Percentiles rank a stretch among this genome's conserved stretches.
phyloP scores from a whole-genome alignment of 2,797 vertebrate genomes.

The Periparus ater region DNA sequence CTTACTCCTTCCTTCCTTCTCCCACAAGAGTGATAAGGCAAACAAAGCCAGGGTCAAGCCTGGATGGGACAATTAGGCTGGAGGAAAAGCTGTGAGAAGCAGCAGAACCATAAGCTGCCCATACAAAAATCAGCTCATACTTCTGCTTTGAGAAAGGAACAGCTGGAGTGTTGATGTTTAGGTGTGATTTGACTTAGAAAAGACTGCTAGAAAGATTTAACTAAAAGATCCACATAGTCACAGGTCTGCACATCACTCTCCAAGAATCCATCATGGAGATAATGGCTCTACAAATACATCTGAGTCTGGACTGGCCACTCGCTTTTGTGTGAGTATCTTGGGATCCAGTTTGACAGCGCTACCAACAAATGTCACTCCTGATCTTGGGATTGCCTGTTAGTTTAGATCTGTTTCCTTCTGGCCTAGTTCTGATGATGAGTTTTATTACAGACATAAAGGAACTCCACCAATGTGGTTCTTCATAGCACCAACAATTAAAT shows the following conservation, averaged over 20 bases:
- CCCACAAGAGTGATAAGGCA: background rate
- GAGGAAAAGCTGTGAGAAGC: background rate
- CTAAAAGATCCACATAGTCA: background rate
- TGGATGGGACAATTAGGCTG: background rate
- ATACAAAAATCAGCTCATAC: background rate
- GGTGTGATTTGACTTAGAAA: background rate
- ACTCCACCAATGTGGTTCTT: background rate
- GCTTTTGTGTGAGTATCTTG: background rate
- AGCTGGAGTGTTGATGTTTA: background rate
- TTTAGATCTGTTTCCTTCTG: conserved; percentile 44
- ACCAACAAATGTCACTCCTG: conserved; percentile 48
- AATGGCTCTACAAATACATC: background rate
- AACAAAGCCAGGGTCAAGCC: background rate
- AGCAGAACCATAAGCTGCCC: background rate
- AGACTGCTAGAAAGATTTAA: background rate
- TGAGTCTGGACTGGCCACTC: background rate
- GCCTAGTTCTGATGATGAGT: conserved; percentile 23
- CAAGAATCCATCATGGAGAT: background rate
- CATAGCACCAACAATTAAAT: background rate
- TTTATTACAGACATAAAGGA: conserved; percentile 1
- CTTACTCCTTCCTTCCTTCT: background rate
- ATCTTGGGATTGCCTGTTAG: conserved; percentile 12
- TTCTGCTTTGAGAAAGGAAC: background rate
- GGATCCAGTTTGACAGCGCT: conserved; percentile 24
- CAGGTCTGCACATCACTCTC: background rate